phyloP scores from a whole-genome alignment of 2,797 vertebrate species.

The Mormyrus proboscirostris region DNA sequence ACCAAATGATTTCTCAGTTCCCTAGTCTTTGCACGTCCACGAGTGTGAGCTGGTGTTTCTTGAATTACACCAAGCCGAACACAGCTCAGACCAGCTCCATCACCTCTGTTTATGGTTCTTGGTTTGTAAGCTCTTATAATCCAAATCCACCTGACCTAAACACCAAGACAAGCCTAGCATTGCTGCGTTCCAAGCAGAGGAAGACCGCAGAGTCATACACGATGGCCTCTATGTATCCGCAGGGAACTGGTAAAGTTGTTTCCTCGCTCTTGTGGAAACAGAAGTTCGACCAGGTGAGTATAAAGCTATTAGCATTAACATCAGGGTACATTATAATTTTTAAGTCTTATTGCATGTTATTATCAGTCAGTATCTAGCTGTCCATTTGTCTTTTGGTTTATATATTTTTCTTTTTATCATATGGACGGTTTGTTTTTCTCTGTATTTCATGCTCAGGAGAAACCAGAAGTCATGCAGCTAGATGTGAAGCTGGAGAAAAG shows the following conservation, averaged over 20 bases:
- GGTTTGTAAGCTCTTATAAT: slow-evolving; percentile 88
- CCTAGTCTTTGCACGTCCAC: slow-evolving; percentile 93
- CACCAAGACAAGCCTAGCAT: slow-evolving; percentile 81
- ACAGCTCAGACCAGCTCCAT: slow-evolving; percentile 71
- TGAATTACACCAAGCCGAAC: slow-evolving; percentile 94
- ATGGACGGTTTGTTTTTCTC: slow-evolving; percentile 32
- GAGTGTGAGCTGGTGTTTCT: slow-evolving; percentile 98
- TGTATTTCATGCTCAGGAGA: slow-evolving; percentile 71
- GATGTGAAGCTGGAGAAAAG: slow-evolving; percentile 84
- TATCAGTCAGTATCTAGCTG: neutral
- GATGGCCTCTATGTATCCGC: slow-evolving; percentile 82
- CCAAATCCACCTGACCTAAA: slow-evolving; percentile 86
- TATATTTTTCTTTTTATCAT: neutral
- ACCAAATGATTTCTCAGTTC: slow-evolving; percentile 79
- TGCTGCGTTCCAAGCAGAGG: slow-evolving; percentile 86
- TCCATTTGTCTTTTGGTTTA: neutral
- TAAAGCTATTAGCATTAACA: neutral
- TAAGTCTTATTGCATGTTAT: neutral
- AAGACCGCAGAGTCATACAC: slow-evolving; percentile 79
- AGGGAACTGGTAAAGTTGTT: slow-evolving; percentile 81
- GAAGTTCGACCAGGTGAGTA: slow-evolving; percentile 80
- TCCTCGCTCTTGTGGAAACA: slow-evolving; percentile 86
- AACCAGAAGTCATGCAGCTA: slow-evolving; percentile 82
- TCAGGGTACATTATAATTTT: neutral
- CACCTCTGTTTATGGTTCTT: slow-evolving; percentile 86